These are phyloP conservation scores for Oxystoma pomonae DNA, from an alignment of 2,888 invertebrate genomes.

Conservation along the genomic window DNA sequence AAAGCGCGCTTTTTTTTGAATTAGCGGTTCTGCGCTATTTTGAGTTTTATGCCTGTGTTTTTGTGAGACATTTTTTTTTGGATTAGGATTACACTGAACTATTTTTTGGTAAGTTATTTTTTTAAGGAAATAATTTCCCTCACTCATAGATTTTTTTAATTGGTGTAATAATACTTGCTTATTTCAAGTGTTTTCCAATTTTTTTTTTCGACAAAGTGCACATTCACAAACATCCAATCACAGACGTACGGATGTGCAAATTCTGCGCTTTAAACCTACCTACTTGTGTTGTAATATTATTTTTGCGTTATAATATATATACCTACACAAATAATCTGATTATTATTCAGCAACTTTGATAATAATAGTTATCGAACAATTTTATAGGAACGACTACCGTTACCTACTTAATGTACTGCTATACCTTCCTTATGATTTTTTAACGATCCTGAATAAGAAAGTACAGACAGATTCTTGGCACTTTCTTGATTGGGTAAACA, in stretches of 20 bases:
- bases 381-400: background rate
- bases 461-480: constrained; percentile 15
- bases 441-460: constrained; percentile 6
- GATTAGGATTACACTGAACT: background rate
- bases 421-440: background rate
- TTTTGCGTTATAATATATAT: too few relatives aligned
- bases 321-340: background rate
- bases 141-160: too few relatives aligned
- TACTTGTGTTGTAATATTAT: too few relatives aligned
- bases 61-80: background rate
- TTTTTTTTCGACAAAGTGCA: too few relatives aligned
- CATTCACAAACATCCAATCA: too few relatives aligned
- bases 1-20: background rate
- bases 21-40: background rate
- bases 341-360: background rate
- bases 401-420: background rate
- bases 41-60: background rate
- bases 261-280: too few relatives aligned
- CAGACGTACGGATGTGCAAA: too few relatives aligned
- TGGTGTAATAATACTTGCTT: too few relatives aligned
- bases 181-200: too few relatives aligned
- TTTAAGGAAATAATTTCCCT: too few relatives aligned
- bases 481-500: constrained; percentile 18
- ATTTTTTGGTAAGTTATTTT: background rate
- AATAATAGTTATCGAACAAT: background rate